Base-by-base conservation (phyloP, 2,888 invertebrate species). In the Galerucella pusilla region DNA sequence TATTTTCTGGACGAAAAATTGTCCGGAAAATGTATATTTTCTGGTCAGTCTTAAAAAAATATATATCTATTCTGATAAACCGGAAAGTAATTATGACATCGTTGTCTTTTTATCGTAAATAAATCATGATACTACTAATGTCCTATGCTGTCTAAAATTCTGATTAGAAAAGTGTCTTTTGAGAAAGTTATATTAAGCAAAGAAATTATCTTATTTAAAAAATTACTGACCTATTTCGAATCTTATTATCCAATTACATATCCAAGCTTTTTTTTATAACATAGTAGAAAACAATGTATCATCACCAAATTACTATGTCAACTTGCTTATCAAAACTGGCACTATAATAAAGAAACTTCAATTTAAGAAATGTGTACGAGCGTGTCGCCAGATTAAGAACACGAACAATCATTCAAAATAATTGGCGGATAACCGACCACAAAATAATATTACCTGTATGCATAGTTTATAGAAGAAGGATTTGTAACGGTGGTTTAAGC, bases 341-440 rank as follows among this genome's bases (percentile, higher is more conserved):
- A 63, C 28, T 46, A 28, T 49, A 63, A 70, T 70, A 65, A 71
- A 71, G 59, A 65, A 68, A 61, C 16, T 14, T 61, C 61, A 68
- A 67, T 65, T 65, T 65, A 65, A 71, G 65, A 57, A 54, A 16
- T 59, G 46, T 54, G 63, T 71, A 73, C 71, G 76, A 71, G 75
- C 75, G 61, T 75, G 74, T 75, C 60, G 75, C 76, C 72, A 77
- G 77, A 78, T 78, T 78, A 78, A 65, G 49, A 63, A 57, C 78
- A 76, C 73, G 75, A 67, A 75, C 66, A 67, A 75, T 73, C 75
- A 73, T 75, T 70, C 71, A 67, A 66, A 75, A 71, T 78, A 76
- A 78, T 76, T 68, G 78, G 68, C 74, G 54, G 73, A 76, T 71
- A 66, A 75, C 76, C 75, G 72, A 76, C 76, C 78, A 73, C 78